Conservation (phyloP, 1,140 invertebrate species). For the Lamellibrachia luymesi region DNA sequence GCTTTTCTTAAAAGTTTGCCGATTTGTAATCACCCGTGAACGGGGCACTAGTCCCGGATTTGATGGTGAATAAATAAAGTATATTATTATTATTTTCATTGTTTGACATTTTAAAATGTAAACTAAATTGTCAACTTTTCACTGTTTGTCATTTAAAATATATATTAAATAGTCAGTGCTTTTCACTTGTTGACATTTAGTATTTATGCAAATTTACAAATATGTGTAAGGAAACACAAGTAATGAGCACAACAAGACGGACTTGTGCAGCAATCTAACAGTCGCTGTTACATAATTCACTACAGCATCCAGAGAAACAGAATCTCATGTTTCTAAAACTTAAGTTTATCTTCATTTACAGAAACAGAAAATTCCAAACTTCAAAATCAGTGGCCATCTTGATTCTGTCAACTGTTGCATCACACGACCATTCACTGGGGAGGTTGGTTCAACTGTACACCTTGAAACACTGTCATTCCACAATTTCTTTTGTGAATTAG, state of each 20-base stretch:
- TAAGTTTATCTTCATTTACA: conserved; percentile 42
- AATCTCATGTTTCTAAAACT: not conserved
- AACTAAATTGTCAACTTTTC: too few relatives aligned
- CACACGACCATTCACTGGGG: conserved; percentile 83
- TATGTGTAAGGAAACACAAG: not conserved
- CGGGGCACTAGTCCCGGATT: too few relatives aligned
- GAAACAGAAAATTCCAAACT: conserved; percentile 72
- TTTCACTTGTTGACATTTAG: not conserved
- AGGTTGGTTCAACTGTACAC: conserved; percentile 60
- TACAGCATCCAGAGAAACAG: not conserved
- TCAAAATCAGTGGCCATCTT: conserved; percentile 78
- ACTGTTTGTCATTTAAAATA: too few relatives aligned
- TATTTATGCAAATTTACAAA: conserved; percentile 2
- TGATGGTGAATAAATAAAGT: too few relatives aligned
- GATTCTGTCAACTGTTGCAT: conserved; percentile 80
- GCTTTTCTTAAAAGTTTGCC: too few relatives aligned
- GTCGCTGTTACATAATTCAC: not conserved
- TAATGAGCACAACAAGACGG: not conserved
- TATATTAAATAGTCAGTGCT: not conserved
- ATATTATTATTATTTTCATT: too few relatives aligned
- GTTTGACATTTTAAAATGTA: too few relatives aligned
- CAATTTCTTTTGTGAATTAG: too few relatives aligned
- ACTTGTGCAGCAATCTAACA: too few relatives aligned
- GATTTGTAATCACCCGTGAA: too few relatives aligned
- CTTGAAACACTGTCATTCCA: too few relatives aligned